A percentile compares a stretch with the other conserved stretches of the same genome.
These are phyloP conservation scores for Leptobrachium leishanense DNA, from an alignment of 2,113 vertebrate species.

Conservation along the genomic window DNA sequence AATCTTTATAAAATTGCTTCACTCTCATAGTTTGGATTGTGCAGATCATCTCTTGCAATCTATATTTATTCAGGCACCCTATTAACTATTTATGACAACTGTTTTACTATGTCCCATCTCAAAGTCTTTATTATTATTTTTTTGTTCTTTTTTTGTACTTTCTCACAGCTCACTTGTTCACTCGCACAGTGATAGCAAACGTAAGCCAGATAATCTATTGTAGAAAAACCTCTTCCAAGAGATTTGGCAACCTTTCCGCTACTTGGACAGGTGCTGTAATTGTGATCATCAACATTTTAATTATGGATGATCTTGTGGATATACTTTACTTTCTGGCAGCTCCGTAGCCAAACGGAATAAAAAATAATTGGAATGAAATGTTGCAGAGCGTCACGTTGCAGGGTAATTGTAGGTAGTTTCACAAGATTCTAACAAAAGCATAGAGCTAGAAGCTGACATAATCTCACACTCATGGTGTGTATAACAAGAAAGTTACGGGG, in stretches of 20 bases:
- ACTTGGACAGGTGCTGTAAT: constrained; percentile 10
- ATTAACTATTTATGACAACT: neutral
- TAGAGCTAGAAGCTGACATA: neutral
- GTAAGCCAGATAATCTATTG: neutral
- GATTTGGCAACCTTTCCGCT: neutral
- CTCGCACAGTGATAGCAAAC: neutral
- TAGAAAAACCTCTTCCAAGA: neutral
- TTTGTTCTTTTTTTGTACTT: neutral
- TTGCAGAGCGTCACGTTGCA: neutral
- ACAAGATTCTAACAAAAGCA: neutral
- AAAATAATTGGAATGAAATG: constrained; percentile 19
- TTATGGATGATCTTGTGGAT: constrained; percentile 24
- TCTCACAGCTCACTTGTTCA: neutral
- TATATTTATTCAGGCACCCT: neutral
- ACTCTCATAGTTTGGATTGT: no score
- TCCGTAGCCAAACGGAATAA: neutral
- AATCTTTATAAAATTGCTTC: no score
- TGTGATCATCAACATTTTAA: constrained; percentile 22
- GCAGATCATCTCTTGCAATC: no score
- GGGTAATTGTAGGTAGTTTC: neutral
- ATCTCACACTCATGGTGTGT: no score
- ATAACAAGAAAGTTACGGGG: no score
- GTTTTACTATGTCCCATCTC: neutral
- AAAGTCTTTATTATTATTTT: neutral
- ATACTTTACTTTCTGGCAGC: constrained; percentile 14